Percentiles rank a stretch among this genome's conserved stretches.
Conservation (phyloP, 2,888 invertebrate genomes). For the Apantesis nais region DNA sequence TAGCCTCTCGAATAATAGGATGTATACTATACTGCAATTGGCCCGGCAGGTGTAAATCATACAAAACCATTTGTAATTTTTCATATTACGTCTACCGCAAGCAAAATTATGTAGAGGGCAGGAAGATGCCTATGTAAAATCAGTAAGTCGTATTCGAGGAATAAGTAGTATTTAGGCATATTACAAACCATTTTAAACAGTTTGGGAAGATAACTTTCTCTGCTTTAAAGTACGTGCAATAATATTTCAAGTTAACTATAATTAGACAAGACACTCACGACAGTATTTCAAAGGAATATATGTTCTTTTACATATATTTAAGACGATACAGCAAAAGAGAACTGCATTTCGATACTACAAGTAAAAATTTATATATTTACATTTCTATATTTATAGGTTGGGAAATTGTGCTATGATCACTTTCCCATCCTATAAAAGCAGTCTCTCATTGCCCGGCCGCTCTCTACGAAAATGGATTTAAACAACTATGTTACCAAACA, state of each 20-base stretch:
- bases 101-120: background rate
- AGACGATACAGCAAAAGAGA: background rate
- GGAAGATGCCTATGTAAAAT: background rate
- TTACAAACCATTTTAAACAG: too few relatives aligned
- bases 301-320: background rate
- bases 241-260: too few relatives aligned
- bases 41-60: too few relatives aligned
- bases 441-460: background rate
- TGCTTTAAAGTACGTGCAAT: too few relatives aligned
- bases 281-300: too few relatives aligned
- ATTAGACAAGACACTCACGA: too few relatives aligned
- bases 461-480: background rate
- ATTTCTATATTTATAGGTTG: too few relatives aligned
- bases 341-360: background rate
- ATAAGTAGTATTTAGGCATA: conserved; percentile 4
- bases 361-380: too few relatives aligned
- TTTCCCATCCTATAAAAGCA: background rate
- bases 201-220: too few relatives aligned
- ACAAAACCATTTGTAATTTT: background rate
- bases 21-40: too few relatives aligned
- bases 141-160: conserved; percentile 9
- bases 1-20: too few relatives aligned
- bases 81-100: background rate
- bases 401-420: background rate
- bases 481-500: background rate